Conservation (phyloP, 2,888 invertebrate species). For the Mythimna lalbum region DNA sequence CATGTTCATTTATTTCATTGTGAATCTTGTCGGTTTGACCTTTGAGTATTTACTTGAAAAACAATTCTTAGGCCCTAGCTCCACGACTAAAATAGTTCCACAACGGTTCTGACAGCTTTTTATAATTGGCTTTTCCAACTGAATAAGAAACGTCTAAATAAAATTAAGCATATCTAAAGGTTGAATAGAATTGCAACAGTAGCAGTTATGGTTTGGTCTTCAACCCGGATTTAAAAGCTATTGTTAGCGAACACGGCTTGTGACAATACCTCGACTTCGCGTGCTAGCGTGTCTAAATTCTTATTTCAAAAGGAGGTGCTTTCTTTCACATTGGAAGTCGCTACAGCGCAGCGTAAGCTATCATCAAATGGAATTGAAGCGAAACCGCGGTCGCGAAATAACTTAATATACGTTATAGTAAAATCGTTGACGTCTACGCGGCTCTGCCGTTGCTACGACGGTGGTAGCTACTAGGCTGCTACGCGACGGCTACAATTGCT, state of each 20-base stretch:
- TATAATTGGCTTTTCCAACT: conserved; percentile 10
- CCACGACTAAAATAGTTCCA: neutral
- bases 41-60: neutral
- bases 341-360: neutral
- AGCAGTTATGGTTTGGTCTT: conserved; percentile 74
- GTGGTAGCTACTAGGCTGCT: neutral
- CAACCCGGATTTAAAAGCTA: conserved; percentile 78
- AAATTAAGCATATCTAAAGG: conserved; percentile 48
- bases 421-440: neutral
- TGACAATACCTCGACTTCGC: conserved; percentile 53
- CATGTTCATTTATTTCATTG: conserved; percentile 15
- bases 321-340: neutral
- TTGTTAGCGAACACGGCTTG: conserved; percentile 64
- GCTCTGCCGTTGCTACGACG: neutral
- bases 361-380: neutral
- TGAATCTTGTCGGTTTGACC: conserved; percentile 2
- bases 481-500: neutral
- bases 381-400: neutral
- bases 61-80: too few species aligned
- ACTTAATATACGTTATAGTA: neutral
- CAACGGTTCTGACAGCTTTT: neutral
- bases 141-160: conserved; percentile 17
- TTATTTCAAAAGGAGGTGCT: conserved; percentile 54
- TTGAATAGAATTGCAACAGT: conserved; percentile 65
- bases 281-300: conserved; percentile 63